Evolutionary conservation across 2,797 vertebrate species (phyloP).

Genomic region (Rhinella marina): DNA sequence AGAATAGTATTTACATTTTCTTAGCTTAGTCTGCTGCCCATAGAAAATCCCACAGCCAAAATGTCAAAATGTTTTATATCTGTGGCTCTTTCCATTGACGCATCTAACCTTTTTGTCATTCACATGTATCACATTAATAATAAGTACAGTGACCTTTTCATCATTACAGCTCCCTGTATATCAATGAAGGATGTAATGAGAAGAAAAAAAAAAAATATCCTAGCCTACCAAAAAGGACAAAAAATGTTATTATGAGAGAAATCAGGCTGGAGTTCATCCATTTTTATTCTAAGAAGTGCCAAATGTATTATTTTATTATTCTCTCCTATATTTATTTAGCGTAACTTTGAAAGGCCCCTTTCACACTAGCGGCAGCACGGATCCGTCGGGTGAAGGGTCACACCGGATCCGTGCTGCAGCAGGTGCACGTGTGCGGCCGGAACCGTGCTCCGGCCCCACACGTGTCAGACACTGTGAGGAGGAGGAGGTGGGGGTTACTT

Average conservation of each 20-base stretch:
- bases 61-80: constrained; percentile 45
- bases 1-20: constrained; percentile 39
- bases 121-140: constrained; percentile 49
- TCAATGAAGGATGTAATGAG: neutral
- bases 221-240: neutral
- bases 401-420: no score
- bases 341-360: no score
- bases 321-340: neutral
- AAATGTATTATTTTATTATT: neutral
- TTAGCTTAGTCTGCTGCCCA: constrained; percentile 6
- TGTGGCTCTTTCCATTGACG: constrained; percentile 43
- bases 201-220: neutral
- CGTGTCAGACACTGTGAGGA: no score
- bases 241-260: neutral
- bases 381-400: no score
- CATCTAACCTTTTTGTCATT: constrained; percentile 49
- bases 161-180: constrained; percentile 7
- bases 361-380: no score
- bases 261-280: neutral
- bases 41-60: constrained; percentile 48
- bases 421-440: no score
- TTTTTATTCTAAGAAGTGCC: neutral
- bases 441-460: no score
- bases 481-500: no score
- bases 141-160: constrained; percentile 46